Conservation (phyloP, 2,888 invertebrate genomes). For the Lingula anatina region DNA sequence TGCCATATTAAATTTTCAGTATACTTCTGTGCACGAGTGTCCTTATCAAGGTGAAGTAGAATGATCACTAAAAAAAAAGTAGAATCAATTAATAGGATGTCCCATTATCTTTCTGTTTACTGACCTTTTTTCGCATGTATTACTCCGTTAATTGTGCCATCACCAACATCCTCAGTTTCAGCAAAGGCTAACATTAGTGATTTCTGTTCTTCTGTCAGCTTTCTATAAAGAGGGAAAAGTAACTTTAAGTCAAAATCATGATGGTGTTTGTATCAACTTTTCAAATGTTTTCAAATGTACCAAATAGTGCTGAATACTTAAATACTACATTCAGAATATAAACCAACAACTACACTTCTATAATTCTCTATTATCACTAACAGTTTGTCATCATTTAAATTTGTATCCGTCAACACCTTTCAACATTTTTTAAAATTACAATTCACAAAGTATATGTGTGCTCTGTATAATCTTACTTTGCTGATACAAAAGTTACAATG, state of each 20-base stretch:
- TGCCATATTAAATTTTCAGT: too few species aligned
- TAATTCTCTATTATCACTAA: too few species aligned
- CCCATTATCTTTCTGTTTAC: constrained; percentile 3
- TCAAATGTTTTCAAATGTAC: too few species aligned
- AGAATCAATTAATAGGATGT: background rate
- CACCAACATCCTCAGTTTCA: constrained; percentile 83
- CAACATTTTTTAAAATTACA: background rate
- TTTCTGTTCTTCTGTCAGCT: constrained; percentile 73
- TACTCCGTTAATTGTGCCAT: constrained; percentile 87
- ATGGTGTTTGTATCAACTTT: background rate
- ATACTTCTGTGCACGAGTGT: too few species aligned
- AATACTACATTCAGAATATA: too few species aligned
- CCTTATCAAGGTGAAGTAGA: background rate
- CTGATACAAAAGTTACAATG: too few species aligned
- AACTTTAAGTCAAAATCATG: background rate
- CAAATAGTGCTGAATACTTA: too few species aligned
- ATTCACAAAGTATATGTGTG: background rate
- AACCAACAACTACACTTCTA: too few species aligned
- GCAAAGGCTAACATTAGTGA: constrained; percentile 84
- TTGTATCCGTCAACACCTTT: constrained; percentile 1
- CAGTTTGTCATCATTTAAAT: constrained; percentile 2
- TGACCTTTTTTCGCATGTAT: constrained; percentile 48
- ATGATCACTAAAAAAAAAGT: background rate
- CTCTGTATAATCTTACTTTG: background rate
- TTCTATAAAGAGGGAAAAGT: constrained; percentile 40